These are phyloP conservation scores for Pimephales promelas DNA, from an alignment of 2,113 vertebrate genomes.

Conservation along the genomic window DNA sequence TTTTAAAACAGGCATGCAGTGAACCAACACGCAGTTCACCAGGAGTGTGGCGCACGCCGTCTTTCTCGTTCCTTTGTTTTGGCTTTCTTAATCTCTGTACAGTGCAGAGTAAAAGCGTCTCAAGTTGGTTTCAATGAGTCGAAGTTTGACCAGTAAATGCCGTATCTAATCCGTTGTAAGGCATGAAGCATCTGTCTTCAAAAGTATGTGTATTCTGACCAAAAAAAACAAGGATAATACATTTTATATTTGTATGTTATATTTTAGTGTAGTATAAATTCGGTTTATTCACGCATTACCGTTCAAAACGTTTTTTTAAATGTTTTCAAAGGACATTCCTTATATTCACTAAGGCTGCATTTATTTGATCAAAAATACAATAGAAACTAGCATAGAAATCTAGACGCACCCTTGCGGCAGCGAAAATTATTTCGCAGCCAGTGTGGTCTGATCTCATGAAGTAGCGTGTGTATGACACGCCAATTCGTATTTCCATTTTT, in stretches of 20 bases:
- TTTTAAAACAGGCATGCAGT: constrained; percentile 78
- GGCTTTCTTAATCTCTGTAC: constrained; percentile 30
- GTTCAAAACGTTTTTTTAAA: no score
- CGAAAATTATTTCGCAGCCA: no score
- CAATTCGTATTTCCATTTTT: no score
- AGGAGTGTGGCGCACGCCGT: constrained; percentile 63
- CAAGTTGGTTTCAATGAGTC: background rate
- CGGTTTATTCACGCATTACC: no score
- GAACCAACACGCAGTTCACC: constrained; percentile 77
- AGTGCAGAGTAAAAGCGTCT: constrained; percentile 1
- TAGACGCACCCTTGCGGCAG: no score
- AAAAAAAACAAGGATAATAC: background rate
- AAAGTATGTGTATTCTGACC: background rate
- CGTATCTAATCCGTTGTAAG: background rate
- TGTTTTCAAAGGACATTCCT: background rate
- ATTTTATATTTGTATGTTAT: background rate
- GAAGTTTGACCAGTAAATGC: background rate
- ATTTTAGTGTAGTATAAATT: background rate
- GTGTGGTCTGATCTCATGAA: no score
- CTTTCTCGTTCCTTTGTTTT: constrained; percentile 63
- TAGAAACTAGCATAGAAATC: no score
- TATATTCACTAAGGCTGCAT: background rate
- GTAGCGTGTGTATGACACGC: no score
- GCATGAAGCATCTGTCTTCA: background rate
- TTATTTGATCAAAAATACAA: background rate